A percentile compares a stretch with the other conserved stretches of the same genome.
phyloP scores from a whole-genome alignment of 2,888 invertebrate genomes.

The Sarcophaga rosellei region DNA sequence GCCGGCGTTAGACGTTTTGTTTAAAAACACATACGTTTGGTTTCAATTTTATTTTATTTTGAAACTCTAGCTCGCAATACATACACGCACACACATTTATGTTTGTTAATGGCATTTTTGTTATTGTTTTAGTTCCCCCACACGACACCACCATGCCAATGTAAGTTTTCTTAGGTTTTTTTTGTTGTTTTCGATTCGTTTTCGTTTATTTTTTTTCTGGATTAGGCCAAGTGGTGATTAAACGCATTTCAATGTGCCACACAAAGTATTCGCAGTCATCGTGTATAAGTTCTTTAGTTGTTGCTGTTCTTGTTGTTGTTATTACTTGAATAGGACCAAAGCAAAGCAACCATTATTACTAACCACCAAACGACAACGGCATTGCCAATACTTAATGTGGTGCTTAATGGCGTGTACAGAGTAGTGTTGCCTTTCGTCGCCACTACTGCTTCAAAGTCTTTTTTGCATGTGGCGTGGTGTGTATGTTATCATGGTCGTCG shows the following conservation, averaged over 20 bases:
- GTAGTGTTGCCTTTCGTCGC: background rate
- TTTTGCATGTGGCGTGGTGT: conserved; percentile 32
- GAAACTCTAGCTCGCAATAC: too few relatives aligned
- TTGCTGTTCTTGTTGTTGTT: background rate
- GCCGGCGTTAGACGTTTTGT: conserved; percentile 8
- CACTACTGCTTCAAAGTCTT: conserved; percentile 7
- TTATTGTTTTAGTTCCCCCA: too few relatives aligned
- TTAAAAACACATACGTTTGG: too few relatives aligned
- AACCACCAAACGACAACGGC: conserved; percentile 9
- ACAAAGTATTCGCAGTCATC: conserved; percentile 11
- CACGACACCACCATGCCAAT: too few relatives aligned
- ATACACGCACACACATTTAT: background rate
- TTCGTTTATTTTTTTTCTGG: conserved; percentile 58
- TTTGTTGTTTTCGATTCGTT: conserved; percentile 24
- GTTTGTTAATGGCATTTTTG: background rate
- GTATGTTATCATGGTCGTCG: conserved; percentile 59
- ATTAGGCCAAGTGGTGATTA: conserved; percentile 70
- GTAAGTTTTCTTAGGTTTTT: background rate
- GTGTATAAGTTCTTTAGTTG: background rate
- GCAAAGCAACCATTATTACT: background rate
- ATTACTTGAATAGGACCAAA: conserved; percentile 11
- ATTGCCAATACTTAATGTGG: background rate
- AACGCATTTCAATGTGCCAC: conserved; percentile 68
- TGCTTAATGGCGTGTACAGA: background rate
- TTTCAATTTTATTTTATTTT: too few relatives aligned